These are phyloP conservation scores for Babylonia areolata DNA, from an alignment of 1,140 invertebrate genomes.

Conservation along the genomic window DNA sequence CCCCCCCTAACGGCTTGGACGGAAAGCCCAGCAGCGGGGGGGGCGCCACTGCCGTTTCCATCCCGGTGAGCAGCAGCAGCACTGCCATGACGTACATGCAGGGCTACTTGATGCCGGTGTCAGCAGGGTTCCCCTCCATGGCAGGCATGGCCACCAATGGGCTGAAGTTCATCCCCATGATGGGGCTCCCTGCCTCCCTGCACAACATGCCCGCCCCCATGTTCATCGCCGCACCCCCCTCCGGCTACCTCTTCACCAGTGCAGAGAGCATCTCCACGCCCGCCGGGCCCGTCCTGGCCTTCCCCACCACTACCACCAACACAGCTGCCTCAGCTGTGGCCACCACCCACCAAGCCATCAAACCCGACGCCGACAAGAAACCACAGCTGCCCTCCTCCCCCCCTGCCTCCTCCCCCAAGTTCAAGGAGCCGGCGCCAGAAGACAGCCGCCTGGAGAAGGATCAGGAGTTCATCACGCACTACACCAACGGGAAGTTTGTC, in stretches of 20 bases:
- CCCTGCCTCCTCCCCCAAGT: conserved; percentile 29
- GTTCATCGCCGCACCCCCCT: conserved; percentile 42
- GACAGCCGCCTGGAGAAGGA: conserved; percentile 47
- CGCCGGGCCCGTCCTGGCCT: conserved; percentile 35
- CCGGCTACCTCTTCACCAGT: conserved; percentile 40
- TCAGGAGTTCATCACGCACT: conserved; percentile 63
- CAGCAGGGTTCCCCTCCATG: conserved; percentile 36
- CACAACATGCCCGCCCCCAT: conserved; percentile 44
- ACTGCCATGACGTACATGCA: conserved; percentile 36
- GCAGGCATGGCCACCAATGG: conserved; percentile 31
- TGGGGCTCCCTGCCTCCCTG: conserved; percentile 33
- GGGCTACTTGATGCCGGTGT: conserved; percentile 46
- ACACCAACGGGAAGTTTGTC: conserved; percentile 62
- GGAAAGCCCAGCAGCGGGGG: too few relatives aligned
- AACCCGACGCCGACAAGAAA: not conserved
- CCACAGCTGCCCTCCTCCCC: conserved; percentile 7
- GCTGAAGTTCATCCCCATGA: conserved; percentile 48
- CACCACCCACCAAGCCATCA: conserved; percentile 9
- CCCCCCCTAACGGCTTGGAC: too few relatives aligned
- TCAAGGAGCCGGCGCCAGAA: conserved; percentile 44
- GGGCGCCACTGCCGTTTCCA: not conserved
- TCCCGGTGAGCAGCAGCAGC: conserved; percentile 4
- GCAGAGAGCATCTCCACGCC: conserved; percentile 32
- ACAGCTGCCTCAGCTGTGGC: conserved; percentile 31
- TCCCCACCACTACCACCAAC: conserved; percentile 34